Base-by-base conservation (phyloP, 2,113 vertebrate genomes). In the Chrysochloris asiatica region DNA sequence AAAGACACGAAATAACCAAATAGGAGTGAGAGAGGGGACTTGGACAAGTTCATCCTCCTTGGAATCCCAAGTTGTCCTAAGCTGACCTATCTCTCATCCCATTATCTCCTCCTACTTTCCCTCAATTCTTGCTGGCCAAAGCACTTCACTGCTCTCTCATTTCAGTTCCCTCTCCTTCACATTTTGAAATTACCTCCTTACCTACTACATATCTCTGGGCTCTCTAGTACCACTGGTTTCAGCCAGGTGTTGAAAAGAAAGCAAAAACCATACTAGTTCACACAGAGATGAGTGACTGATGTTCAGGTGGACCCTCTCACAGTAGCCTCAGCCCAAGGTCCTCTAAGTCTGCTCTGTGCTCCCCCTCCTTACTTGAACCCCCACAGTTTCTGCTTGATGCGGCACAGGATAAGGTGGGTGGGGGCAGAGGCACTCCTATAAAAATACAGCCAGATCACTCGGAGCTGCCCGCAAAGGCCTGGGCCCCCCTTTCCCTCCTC, bases 161-260 rank as follows among this genome's bases (percentile, higher is more conserved):
- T 30, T 5, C n/a, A n/a, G n/a, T n/a, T 47, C 26, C 30, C 47
- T 16, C 69, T 67, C 45, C 67, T 65, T 52, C 33, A n/a, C 2
- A 2, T 26, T 69, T 73, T 54, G 24, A 59, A 73, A 50, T 30
- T 43, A 33, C 24, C 19, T 48, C 9, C 56, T 2, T 28, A 12
- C 41, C 41, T 6, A 24, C 50, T 38, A n/a, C 26, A 59, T 4
- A 2, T 9, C 6, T 4, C 56, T 0, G 59, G 0, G 8, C 17
- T n/a, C 13, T 28, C 4, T 6, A 11, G 0, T 36, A 65, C 38
- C 1, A 6, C 28, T 63, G 30, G 28, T 63, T 30, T 63, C 59
- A 63, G 59, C 28, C 63, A 56, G 14, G 63, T 28, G 21, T 61
- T 54, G 9, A 75, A 30, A 65, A 28, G 52, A 47, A n/a, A n/a